Percentiles rank a stretch among this genome's conserved stretches.
Conservation (phyloP, 2,113 vertebrate genomes). For the Ceratotherium simum region DNA sequence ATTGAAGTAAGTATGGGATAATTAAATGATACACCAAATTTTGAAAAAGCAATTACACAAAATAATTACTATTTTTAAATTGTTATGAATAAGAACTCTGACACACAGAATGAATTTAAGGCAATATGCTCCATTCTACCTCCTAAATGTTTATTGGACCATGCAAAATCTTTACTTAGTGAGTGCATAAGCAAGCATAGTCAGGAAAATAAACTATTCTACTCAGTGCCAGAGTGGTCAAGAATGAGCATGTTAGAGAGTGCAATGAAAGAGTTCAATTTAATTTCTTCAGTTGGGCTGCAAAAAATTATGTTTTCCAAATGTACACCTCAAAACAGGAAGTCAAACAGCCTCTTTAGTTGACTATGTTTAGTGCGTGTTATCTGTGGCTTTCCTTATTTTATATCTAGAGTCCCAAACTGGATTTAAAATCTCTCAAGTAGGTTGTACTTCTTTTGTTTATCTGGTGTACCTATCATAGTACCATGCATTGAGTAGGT, state of each 20-base stretch:
- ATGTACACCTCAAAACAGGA: background rate
- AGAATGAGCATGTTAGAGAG: background rate
- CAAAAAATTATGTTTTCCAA: background rate
- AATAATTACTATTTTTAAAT: background rate
- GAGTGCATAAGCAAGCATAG: background rate
- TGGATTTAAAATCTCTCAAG: background rate
- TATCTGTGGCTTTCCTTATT: background rate
- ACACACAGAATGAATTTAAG: background rate
- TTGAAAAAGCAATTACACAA: background rate
- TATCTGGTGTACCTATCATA: background rate
- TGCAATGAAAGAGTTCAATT: background rate
- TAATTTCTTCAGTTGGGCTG: background rate
- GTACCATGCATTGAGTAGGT: background rate
- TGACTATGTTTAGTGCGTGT: background rate
- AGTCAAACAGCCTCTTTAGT: accelerated
- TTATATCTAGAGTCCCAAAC: background rate
- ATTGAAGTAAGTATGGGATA: background rate
- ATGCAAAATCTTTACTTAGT: background rate
- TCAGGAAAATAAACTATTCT: background rate
- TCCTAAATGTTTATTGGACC: background rate
- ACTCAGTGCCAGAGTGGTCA: background rate
- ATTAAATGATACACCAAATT: background rate
- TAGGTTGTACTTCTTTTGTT: background rate
- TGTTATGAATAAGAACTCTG: background rate
- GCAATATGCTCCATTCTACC: background rate